Base-by-base conservation (phyloP, 1,140 invertebrate genomes). In the Stegodyphus mimosarum region DNA sequence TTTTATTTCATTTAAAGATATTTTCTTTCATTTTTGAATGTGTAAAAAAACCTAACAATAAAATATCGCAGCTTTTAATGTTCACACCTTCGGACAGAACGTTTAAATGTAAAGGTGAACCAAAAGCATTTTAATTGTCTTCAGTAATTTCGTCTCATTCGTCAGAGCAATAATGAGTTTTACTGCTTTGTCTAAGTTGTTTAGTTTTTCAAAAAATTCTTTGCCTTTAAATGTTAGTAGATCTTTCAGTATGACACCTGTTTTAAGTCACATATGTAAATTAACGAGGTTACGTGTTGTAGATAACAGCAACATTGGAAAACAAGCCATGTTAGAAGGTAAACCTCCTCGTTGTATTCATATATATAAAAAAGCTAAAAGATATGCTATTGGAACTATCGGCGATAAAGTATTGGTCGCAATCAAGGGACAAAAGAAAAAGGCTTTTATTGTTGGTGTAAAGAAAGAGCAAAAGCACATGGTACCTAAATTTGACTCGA, bases 351-450 rank as follows among this genome's bases (percentile, higher is more conserved):
- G 93, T 91, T 89, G 89, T 63, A 92, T 93, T 88, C 91, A 92
- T 83, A 91, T 92, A 3, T 93, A 92, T 85, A 92, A 90, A 71
- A 90, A 90, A 60, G 50, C 73, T 80, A 33, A 33, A 33, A 33
- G 33, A 33, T 33, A 33, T 33, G 33, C 86, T 83, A 72, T 88
- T 87, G 88, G 90, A 88, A 88, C 88, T 81, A 50, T 88, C 92
- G 96, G 96, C 55, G 96, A 97, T 89, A 95, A 93, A 93, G 94
- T 99, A 10, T 89, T 99, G 88, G 94, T 99, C n/a, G 97, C 98
- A 6, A 96, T 99, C 87, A 96, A 96, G 90, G 98, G 98, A 50
- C 95, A 99, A 90, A 99, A 98, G 93, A 98, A 97, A 89, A 97
- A 97, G 91, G 98, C 94, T 5, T 96, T 98, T 86, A 92, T 99